Base-by-base conservation (phyloP, 2,888 invertebrate genomes). In the Drosophila peninsularis region DNA sequence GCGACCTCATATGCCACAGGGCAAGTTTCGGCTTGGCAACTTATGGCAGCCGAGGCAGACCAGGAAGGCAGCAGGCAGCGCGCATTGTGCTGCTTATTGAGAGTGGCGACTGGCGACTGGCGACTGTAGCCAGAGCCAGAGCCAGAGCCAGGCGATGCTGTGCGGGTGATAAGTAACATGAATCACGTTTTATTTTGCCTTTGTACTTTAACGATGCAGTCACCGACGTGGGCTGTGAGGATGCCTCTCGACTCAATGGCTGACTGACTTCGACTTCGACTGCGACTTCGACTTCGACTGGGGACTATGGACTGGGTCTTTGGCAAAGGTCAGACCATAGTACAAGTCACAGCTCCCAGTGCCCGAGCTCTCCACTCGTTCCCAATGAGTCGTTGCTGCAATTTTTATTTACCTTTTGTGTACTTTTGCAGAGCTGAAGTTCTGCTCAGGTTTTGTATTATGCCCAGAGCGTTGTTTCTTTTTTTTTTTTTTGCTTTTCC, bases 121-220 rank as follows among this genome's bases (percentile, higher is more conserved):
- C 21, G 27, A 32, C 36, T 42, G 30, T 42, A 27, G 61, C 53
- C 24, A 24, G 24, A 24, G 24, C 24, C 24, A 24, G 24, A 24
- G 24, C 24, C 24, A 24, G 65, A 52, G 62, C 68, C 45, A 65
- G 69, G 66, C 65, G 80, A 86, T 87, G 87, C 76, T 82, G 87
- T 88, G 90, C 87, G 87, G 87, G 87, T 88, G 87, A 87, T 87
- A 87, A 87, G 88, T 83, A 82, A 88, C 90, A 83, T 88, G 87
- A 83, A 85, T 90, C 87, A 87, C 90, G 87, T 87, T 87, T 87
- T 89, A 81, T 75, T 88, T 82, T 85, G 86, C 89, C 86, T 78
- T 80, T 79, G 89, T 87, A 87, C 89, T 88, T 84, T 84, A 84
- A 84, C 83, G 83, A 83, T 83, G 86, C 78, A 73, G 74, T 77